Base-by-base conservation (phyloP, 2,888 invertebrate genomes). In the Hylaea fasciaria region DNA sequence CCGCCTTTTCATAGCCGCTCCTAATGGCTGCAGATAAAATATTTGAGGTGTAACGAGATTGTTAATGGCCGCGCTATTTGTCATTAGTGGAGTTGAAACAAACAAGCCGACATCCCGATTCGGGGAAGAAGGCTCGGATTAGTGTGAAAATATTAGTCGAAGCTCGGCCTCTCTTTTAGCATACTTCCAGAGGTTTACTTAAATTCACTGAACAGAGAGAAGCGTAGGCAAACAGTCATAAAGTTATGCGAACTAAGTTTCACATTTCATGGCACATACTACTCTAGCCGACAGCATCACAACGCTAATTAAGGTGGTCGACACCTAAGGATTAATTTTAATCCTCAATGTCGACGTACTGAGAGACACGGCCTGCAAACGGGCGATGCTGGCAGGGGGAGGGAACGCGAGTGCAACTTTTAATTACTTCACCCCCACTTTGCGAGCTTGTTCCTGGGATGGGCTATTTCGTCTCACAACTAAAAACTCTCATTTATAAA, bases 351-450 rank as follows among this genome's bases (percentile, higher is more conserved):
- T 68, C 63, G 32, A 50, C 64, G 60, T 62, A 70, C 65, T 68
- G 63, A 69, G 69, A 66, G 72, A 71, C 68, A 64, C 70, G 72
- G 64, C 61, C 60, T 53, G 52, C 54, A 48, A 44, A 60, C 56
- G 54, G 32, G 48, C 44, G 47, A 54, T 69, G 62, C 61, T 66
- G 66, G 66, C 68, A 62, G 67, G 69, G 4, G 50, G 55, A 16
- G 35, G 28, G 46, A 55, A 35, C 54, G 62, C 69, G 68, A 71
- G 68, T 80, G 81, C 82, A 89, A 89, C 79, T 90, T 90, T 89
- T 90, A 89, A 89, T 89, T 89, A 87, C 86, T 89, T 88, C 79
- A 76, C 80, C 74, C 82, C 81, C 79, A 79, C 83, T 87, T 83
- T 73, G 70, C 79, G 70, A 77, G 82, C 82, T 82, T 78, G 82